Conservation (phyloP, 2,797 vertebrate species). For the Gallinago nigripennis region DNA sequence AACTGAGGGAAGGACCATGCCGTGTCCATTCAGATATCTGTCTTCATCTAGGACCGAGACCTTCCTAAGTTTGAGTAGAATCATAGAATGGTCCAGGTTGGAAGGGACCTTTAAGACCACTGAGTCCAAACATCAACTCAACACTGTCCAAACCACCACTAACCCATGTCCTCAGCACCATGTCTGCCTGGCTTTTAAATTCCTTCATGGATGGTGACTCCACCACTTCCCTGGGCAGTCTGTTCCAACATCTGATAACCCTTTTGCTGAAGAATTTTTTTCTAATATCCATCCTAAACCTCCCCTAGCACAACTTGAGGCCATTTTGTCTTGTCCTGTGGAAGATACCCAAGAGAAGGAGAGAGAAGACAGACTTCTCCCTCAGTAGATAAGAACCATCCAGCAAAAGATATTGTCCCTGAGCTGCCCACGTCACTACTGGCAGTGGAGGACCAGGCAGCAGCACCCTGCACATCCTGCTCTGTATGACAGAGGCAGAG, state of each 20-base stretch:
- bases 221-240: background rate
- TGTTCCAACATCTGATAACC: background rate
- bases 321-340: background rate
- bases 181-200: background rate
- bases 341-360: background rate
- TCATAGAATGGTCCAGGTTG: background rate
- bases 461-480: background rate
- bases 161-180: background rate
- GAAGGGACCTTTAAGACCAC: background rate
- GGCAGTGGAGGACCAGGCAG: background rate
- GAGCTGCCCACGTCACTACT: background rate
- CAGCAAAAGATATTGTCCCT: background rate
- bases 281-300: background rate
- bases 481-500: background rate
- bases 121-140: background rate
- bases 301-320: background rate
- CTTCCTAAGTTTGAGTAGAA: background rate
- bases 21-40: background rate
- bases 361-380: background rate
- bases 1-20: rapidly evolving
- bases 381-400: background rate
- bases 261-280: background rate
- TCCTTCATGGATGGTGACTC: background rate
- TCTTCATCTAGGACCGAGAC: background rate
- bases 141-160: background rate